A percentile compares a stretch with the other conserved stretches of the same genome.
Evolutionary conservation across 2,113 vertebrate genomes (phyloP).

Genomic region (Bostrychus sinensis): DNA sequence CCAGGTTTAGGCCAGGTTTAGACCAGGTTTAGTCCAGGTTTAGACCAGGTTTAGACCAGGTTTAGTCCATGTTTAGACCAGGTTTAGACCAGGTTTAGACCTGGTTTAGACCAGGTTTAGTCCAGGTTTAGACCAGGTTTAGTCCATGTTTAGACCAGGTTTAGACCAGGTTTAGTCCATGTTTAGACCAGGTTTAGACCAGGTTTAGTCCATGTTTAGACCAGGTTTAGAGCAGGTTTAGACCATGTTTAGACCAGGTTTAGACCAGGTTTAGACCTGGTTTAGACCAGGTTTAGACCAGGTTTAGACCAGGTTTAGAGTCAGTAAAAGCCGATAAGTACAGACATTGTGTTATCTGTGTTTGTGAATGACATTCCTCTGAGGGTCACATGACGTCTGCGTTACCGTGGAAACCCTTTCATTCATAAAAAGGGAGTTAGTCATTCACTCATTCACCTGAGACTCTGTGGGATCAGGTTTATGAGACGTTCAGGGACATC

Average conservation of each 20-base stretch:
- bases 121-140: neutral
- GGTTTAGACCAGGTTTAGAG: neutral
- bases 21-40: neutral
- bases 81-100: neutral
- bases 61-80: neutral
- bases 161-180: neutral
- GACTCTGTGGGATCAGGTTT: too few species aligned
- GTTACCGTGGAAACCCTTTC: constrained; percentile 1
- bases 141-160: neutral
- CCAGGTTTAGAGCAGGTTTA: neutral
- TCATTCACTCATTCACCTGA: neutral
- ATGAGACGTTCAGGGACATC: too few species aligned
- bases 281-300: neutral
- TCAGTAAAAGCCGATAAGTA: too few species aligned
- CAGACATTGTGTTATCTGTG: neutral
- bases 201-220: neutral
- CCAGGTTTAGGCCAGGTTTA: neutral
- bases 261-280: neutral
- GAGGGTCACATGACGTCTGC: neutral
- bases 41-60: neutral
- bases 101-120: neutral
- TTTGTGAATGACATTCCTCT: neutral
- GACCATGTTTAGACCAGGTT: neutral
- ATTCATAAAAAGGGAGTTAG: neutral
- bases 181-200: neutral